Conservation (phyloP, 2,113 vertebrate species). For the Philantomba maxwellii region DNA sequence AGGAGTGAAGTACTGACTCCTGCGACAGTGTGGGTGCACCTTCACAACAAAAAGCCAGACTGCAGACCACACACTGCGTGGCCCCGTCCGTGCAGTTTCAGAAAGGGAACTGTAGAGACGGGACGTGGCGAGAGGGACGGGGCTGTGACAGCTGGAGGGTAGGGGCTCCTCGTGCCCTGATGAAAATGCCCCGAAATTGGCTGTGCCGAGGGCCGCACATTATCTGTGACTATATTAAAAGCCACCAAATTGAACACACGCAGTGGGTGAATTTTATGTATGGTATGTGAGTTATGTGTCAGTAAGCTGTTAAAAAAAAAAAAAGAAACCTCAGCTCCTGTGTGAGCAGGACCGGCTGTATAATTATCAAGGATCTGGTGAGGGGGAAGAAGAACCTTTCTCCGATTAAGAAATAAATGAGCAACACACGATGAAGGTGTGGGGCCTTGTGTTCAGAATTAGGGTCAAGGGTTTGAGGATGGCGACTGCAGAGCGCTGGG, state of each 20-base stretch:
- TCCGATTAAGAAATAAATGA: not conserved
- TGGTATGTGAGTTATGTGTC: not conserved
- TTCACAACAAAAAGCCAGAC: not conserved
- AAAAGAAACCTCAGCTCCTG: not conserved
- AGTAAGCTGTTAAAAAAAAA: not conserved
- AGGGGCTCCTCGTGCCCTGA: not conserved
- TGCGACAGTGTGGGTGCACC: not conserved
- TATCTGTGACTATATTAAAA: not conserved
- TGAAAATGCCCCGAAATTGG: not conserved
- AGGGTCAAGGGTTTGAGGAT: not conserved
- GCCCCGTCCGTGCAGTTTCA: fast-evolving
- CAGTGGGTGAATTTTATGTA: not conserved
- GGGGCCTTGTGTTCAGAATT: not conserved
- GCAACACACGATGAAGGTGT: fast-evolving
- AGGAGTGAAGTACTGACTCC: too few relatives aligned
- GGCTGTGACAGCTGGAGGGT: fast-evolving
- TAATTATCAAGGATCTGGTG: too few relatives aligned
- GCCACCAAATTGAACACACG: fast-evolving
- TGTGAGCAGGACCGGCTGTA: not conserved
- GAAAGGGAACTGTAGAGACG: not conserved
- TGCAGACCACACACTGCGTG: fast-evolving
- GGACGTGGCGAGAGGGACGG: fast-evolving
- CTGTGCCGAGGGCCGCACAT: not conserved
- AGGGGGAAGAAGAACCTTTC: not conserved
- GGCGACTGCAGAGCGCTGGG: fast-evolving